phyloP scores from a whole-genome alignment of 2,888 invertebrate species.

The Acleris sparsana region DNA sequence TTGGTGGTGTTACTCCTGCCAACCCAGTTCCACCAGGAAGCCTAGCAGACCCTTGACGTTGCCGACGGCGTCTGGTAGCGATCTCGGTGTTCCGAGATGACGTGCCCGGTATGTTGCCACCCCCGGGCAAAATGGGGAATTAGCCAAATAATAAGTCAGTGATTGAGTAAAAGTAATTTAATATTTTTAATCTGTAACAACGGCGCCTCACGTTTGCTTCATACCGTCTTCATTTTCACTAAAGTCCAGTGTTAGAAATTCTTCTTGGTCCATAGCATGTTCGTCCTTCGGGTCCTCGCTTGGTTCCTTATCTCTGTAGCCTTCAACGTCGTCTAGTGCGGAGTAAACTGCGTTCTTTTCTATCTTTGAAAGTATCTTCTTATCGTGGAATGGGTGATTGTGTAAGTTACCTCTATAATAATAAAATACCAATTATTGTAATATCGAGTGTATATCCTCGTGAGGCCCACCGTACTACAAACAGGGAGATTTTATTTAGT shows the following conservation, averaged over 20 bases:
- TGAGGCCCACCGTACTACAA: too few species aligned
- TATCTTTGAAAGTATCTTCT: slow-evolving; percentile 73
- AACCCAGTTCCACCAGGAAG: too few species aligned
- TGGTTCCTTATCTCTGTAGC: slow-evolving; percentile 50
- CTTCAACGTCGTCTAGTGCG: slow-evolving; percentile 59
- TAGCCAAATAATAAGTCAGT: too few species aligned
- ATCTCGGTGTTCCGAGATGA: too few species aligned
- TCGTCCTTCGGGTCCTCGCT: slow-evolving; percentile 36
- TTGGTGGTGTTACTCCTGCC: too few species aligned
- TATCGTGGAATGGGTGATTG: slow-evolving; percentile 77
- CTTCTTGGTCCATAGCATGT: slow-evolving; percentile 41
- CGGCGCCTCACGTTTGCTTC: slow-evolving; percentile 9
- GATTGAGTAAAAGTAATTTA: not conserved
- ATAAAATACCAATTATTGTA: not conserved
- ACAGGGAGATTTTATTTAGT: too few species aligned
- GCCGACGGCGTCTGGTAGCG: too few species aligned
- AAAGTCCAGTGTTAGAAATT: slow-evolving; percentile 23
- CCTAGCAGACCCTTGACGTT: too few species aligned
- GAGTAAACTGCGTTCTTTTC: slow-evolving; percentile 74
- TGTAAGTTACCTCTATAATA: slow-evolving; percentile 70
- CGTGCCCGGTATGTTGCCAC: too few species aligned
- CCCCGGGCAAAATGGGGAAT: too few species aligned
- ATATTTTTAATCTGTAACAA: slow-evolving; percentile 1
- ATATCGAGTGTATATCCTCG: too few species aligned
- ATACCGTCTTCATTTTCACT: slow-evolving; percentile 19